A percentile compares a stretch with the other conserved stretches of the same genome.
Conservation (phyloP, 2,113 vertebrate species). For the Rhizomys pruinosus region DNA sequence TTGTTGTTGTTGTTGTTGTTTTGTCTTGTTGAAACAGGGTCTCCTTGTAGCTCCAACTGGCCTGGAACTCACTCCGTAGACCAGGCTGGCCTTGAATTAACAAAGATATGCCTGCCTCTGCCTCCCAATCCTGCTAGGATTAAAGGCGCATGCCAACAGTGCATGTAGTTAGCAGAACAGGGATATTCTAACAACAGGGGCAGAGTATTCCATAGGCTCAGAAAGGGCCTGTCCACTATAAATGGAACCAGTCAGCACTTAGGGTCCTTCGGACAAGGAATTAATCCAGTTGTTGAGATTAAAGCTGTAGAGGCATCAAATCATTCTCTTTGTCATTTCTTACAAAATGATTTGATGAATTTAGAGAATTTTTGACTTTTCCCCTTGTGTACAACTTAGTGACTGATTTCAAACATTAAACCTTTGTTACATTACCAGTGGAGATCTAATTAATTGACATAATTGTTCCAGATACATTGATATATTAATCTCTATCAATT, state of each 20-base stretch:
- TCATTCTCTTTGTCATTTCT: background rate
- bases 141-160: background rate
- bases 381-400: background rate
- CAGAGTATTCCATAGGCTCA: background rate
- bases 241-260: background rate
- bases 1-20: too few relatives aligned
- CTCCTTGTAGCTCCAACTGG: too few relatives aligned
- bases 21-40: too few relatives aligned
- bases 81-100: too few relatives aligned
- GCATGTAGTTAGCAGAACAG: background rate
- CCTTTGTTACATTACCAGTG: background rate
- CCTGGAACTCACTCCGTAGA: too few relatives aligned
- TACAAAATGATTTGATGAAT: background rate
- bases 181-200: background rate
- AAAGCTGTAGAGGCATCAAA: background rate
- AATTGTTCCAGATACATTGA: background rate
- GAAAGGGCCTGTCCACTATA: background rate
- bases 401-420: slow-evolving; percentile 21
- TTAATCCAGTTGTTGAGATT: background rate
- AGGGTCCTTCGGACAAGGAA: background rate
- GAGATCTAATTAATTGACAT: background rate
- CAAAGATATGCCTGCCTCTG: too few relatives aligned
- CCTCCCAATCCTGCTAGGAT: too few relatives aligned
- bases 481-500: slow-evolving; percentile 16
- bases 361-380: background rate